Percentiles rank a stretch among this genome's conserved stretches.
phyloP scores from a whole-genome alignment of 2,113 vertebrate genomes.

The Strix aluco region DNA sequence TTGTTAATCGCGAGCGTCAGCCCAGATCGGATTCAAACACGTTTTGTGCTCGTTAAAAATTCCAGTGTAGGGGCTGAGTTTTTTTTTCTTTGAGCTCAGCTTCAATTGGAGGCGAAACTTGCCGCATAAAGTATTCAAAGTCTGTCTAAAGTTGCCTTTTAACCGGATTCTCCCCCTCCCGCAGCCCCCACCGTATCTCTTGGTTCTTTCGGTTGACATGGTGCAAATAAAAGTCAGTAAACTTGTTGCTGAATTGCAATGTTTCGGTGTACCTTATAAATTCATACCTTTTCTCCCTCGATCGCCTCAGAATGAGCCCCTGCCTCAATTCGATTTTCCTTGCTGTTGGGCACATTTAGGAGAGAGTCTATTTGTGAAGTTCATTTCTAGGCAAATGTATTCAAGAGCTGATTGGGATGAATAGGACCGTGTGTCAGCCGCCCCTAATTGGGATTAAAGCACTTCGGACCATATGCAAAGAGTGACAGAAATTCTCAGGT shows the following conservation, averaged over 20 bases:
- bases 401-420: constrained; percentile 89
- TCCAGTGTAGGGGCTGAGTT: constrained; percentile 27
- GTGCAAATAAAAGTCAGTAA: constrained; percentile 91
- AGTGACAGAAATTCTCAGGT: constrained; percentile 95
- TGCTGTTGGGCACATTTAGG: constrained; percentile 96
- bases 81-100: background rate
- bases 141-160: constrained; percentile 84
- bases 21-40: constrained; percentile 58
- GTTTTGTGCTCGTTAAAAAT: constrained; percentile 65
- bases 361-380: constrained; percentile 92
- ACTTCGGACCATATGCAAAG: constrained; percentile 95
- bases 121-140: constrained; percentile 85
- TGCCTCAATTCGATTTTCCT: constrained; percentile 97
- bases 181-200: constrained; percentile 78
- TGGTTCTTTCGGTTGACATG: constrained; percentile 92
- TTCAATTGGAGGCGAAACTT: constrained; percentile 75
- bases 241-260: constrained; percentile 93
- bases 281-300: constrained; percentile 95
- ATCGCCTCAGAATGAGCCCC: constrained; percentile 87
- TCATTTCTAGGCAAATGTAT: constrained; percentile 99
- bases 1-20: constrained; percentile 62
- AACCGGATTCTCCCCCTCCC: constrained; percentile 74
- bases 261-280: constrained; percentile 98
- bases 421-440: constrained; percentile 99
- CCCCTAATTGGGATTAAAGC: constrained; percentile 99